Conservation (phyloP, 2,113 vertebrate genomes). For the Dolichotis patagonum region DNA sequence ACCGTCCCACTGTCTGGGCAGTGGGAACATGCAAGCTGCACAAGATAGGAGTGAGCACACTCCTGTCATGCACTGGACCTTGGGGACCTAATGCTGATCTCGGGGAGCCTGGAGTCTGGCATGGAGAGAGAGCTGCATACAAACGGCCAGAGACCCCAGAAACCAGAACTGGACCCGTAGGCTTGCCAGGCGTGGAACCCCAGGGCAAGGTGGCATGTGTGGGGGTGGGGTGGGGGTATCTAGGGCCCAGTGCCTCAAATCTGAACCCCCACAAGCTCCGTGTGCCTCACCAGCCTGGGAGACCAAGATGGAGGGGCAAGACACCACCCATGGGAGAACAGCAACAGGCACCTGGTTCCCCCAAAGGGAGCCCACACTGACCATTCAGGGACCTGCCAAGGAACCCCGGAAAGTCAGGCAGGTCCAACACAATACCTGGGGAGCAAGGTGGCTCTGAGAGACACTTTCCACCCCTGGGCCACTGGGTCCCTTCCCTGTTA, state of each 20-base stretch:
- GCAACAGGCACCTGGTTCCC: neutral
- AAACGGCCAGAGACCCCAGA: neutral
- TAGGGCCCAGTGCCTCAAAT: neutral
- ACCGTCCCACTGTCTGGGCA: neutral
- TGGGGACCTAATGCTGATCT: neutral
- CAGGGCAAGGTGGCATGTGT: no score
- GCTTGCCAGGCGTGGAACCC: neutral
- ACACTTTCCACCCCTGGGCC: neutral
- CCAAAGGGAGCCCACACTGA: no score
- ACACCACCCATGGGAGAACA: no score
- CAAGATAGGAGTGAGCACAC: neutral
- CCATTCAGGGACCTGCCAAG: neutral
- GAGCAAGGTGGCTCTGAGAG: neutral
- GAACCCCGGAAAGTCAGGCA: neutral
- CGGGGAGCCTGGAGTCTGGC: neutral
- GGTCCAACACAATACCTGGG: neutral
- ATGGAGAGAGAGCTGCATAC: neutral
- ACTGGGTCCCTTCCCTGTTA: neutral
- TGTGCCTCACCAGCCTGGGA: neutral
- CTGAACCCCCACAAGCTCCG: neutral
- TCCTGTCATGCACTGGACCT: fast-evolving
- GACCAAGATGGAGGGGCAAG: neutral
- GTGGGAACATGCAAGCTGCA: neutral
- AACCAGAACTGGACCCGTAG: neutral
- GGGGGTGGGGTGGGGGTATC: no score